Base-by-base conservation (phyloP, 2,888 invertebrate species). In the Drosophila incognita region DNA sequence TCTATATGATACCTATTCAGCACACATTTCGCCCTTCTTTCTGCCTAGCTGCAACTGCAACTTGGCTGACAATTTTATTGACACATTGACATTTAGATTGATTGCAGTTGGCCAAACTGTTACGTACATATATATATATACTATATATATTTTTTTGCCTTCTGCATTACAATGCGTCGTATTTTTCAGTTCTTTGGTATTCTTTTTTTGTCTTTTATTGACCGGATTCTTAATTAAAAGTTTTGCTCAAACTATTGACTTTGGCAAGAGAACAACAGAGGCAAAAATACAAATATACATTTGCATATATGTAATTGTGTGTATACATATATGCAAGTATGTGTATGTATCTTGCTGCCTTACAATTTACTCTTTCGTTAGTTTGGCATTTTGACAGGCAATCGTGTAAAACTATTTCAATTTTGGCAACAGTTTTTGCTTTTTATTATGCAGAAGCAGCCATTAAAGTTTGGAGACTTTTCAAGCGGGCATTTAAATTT, bases 81-180 rank as follows among this genome's bases (percentile, higher is more conserved):
- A 87, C 84, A 87, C 69, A 62, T 74, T 82, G 86, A 86, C 86
- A 79, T 86, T 81, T 87, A 84, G 87, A 87, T 87, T 87, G 86
- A 87, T 87, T 86, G 86, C 86, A 87, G 77, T 86, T 87, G 69
- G 57, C 48, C 58, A 70, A 81, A 76, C 65, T 67, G 70, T 76
- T 79, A 48, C 36, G 42, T 15, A 36, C 54, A 27, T n/a, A n/a
- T n/a, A 18, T 7, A 15, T 36, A 3, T 15, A 29, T 21, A 21
- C 21, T 21, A 21, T 53, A 13, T 31, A 27, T 48, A 36, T 46
- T 21, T 62, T 31, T 11, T 15, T 36, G 35, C 60, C 61, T 58
- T 24, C 18, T 56, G 36, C 48, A 65, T 69, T 78, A 68, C 82
- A 81, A 83, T 81, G 60, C 76, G 51, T 62, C 52, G 56, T 42